Evolutionary conservation across 2,113 vertebrate genomes (phyloP).

Genomic region (Tichodroma muraria): DNA sequence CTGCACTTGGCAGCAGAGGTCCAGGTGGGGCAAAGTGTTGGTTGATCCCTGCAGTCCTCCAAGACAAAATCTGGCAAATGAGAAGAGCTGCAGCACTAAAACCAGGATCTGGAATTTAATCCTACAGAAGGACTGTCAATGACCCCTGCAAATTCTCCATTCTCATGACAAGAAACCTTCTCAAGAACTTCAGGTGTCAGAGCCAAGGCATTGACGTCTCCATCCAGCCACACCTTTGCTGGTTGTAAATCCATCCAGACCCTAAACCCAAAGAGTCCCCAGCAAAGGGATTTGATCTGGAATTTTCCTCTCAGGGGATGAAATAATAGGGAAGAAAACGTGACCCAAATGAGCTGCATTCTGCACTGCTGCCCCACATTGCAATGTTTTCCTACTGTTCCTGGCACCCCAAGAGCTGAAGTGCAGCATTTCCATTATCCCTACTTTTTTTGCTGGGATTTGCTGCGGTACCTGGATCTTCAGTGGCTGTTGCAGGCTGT

Average conservation of each 20-base stretch:
- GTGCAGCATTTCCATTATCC: not conserved
- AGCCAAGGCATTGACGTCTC: not conserved
- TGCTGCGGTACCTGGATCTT: fast-evolving
- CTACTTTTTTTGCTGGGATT: not conserved
- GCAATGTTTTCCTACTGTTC: not conserved
- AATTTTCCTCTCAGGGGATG: not conserved
- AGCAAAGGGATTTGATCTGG: not conserved
- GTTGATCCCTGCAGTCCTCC: not conserved
- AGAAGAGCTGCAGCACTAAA: not conserved
- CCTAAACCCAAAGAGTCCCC: not conserved
- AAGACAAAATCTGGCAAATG: not conserved
- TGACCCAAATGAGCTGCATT: not conserved
- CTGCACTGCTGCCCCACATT: not conserved
- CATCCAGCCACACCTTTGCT: not conserved
- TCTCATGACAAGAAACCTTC: not conserved
- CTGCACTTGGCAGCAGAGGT: not conserved
- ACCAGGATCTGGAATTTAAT: not conserved
- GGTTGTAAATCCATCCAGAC: not conserved
- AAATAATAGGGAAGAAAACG: not conserved
- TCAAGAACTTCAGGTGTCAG: not conserved
- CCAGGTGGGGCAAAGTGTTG: not conserved
- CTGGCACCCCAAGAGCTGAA: not conserved
- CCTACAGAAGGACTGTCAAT: not conserved
- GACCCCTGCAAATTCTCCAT: not conserved
- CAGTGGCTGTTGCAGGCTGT: not conserved